These are phyloP conservation scores for Polypedilum vanderplanki DNA, from an alignment of 1,140 invertebrate species.

Conservation along the genomic window DNA sequence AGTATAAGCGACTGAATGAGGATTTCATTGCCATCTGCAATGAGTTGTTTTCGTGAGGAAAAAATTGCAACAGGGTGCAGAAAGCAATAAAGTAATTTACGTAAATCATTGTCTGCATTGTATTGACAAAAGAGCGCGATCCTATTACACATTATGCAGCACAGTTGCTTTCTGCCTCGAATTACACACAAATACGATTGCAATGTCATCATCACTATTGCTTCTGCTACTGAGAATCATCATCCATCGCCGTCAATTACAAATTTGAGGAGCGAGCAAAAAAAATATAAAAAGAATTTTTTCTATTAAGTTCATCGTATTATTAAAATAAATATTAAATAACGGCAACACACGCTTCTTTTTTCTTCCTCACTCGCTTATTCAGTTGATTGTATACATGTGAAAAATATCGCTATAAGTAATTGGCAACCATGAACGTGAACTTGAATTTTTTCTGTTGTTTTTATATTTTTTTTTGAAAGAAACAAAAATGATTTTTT, in stretches of 20 bases:
- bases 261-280: not conserved
- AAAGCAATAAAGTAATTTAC: slow-evolving; percentile 20
- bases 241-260: too few species aligned
- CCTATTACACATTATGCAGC: too few species aligned
- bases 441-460: slow-evolving; percentile 15
- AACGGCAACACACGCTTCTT: not conserved
- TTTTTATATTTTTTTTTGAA: not conserved
- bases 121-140: too few species aligned
- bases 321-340: slow-evolving; percentile 20
- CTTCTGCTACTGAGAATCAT: too few species aligned
- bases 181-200: not conserved
- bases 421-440: slow-evolving; percentile 22
- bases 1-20: not conserved
- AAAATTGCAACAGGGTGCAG: slow-evolving; percentile 18
- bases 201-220: not conserved
- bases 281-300: not conserved
- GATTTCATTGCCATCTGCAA: slow-evolving; percentile 24
- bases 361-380: not conserved
- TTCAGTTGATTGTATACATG: not conserved
- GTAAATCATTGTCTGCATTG: slow-evolving; percentile 11
- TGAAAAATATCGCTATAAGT: slow-evolving; percentile 9
- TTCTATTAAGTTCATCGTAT: slow-evolving; percentile 7
- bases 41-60: not conserved
- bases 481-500: not conserved
- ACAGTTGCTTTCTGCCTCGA: not conserved